Conservation (phyloP, 2,113 vertebrate genomes). For the Ia io region DNA sequence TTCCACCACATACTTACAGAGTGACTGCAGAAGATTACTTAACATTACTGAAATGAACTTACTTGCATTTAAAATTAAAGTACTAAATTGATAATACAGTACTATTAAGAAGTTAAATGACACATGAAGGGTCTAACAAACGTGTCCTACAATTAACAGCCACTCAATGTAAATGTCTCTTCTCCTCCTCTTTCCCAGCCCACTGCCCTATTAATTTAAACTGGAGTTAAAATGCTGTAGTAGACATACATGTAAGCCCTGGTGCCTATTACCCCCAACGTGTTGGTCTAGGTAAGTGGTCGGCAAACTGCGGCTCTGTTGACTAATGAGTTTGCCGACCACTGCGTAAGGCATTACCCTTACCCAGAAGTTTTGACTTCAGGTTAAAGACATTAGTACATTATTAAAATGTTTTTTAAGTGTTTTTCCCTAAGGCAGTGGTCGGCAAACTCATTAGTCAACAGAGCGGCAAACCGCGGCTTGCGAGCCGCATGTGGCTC, state of each 20-base stretch:
- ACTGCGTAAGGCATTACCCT: too few relatives aligned
- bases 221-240: background rate
- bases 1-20: background rate
- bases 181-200: background rate
- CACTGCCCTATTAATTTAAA: background rate
- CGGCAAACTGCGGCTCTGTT: too few relatives aligned
- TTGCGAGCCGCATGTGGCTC: too few relatives aligned
- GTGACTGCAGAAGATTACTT: background rate
- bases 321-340: too few relatives aligned
- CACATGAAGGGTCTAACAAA: constrained; percentile 20
- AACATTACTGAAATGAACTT: background rate
- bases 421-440: too few relatives aligned
- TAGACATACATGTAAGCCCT: background rate
- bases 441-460: too few relatives aligned
- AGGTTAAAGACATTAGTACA: too few relatives aligned
- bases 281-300: background rate
- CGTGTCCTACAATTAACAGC: background rate
- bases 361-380: too few relatives aligned
- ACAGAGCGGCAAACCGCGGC: too few relatives aligned
- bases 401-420: too few relatives aligned
- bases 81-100: background rate
- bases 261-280: background rate
- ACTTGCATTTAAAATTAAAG: constrained; percentile 6
- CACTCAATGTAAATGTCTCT: background rate
- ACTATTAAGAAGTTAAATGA: background rate